These are phyloP conservation scores for Ambastaia sidthimunki DNA, from an alignment of 2,797 vertebrate species.

Conservation along the genomic window DNA sequence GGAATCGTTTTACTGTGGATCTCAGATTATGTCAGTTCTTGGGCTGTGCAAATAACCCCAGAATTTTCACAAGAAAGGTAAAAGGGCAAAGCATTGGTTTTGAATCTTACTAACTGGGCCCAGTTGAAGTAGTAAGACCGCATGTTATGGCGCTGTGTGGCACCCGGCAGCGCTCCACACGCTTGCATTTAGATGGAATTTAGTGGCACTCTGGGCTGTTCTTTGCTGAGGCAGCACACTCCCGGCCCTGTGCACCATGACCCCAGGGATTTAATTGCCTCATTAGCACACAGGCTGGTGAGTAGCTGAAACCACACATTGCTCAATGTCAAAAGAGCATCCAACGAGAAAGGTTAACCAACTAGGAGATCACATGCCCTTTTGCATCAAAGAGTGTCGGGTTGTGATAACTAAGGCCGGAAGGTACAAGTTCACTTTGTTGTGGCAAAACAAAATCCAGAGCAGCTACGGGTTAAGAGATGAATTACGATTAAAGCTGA, in stretches of 20 bases:
- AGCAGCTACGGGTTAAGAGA: neutral
- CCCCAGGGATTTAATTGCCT: conserved; percentile 80
- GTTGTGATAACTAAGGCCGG: conserved; percentile 58
- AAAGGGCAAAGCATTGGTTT: neutral
- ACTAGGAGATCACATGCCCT: conserved; percentile 69
- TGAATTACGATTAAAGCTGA: conserved; percentile 11
- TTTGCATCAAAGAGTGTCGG: conserved; percentile 66
- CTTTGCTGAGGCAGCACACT: conserved; percentile 80
- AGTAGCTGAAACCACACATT: conserved; percentile 73
- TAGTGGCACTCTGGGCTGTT: conserved; percentile 52
- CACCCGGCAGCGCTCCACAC: conserved; percentile 51
- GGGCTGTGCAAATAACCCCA: neutral
- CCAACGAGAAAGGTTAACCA: conserved; percentile 78
- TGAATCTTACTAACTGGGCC: neutral
- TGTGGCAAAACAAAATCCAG: conserved; percentile 36
- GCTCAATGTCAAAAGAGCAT: conserved; percentile 79
- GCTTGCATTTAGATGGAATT: conserved; percentile 60
- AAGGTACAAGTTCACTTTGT: conserved; percentile 53
- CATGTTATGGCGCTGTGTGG: neutral
- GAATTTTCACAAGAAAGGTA: conserved; percentile 4
- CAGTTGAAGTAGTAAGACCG: neutral
- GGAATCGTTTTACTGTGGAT: neutral
- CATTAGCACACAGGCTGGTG: conserved; percentile 76
- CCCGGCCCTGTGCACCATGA: conserved; percentile 58
- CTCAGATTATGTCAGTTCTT: neutral